Evolutionary conservation across 2,113 vertebrate species (phyloP), one percentile per base, ranked within the genome.

Genomic region (Microtus montanus): DNA sequence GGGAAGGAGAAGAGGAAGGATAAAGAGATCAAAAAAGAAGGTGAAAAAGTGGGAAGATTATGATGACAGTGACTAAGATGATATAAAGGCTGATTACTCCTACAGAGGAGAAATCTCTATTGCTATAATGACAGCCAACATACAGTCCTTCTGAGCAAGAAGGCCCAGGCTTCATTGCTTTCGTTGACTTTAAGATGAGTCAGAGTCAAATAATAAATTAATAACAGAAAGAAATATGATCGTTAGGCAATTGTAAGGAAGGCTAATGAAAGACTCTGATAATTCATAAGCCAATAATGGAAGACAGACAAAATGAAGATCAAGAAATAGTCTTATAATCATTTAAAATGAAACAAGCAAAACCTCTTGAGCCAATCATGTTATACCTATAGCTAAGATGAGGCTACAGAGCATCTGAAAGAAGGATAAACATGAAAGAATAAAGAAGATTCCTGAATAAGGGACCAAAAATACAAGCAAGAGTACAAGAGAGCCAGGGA

Each of bases 401-500:
- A 38, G 2, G 2, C 2, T 33, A 3, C 17, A 2, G 2, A 47
- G 49, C 24, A 12, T 9, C 14, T 71, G 30, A 84, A 93, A 86
- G 5, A 80, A 38, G 9, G 44, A 19, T 22, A 17, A 63, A 9
- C 2, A 4, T 6, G 4, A 7, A 30, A 73, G 11, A 12, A 10
- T 9, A 6, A 86, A 52, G n/a, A 93, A 54, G 26, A 13, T 66
- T 1, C 8, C 38, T 75, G 83, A 52, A 77, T 20, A 47, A 47
- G 2, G 0, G 11, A 35, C 6, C 0, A 4, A 61, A 89, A 49
- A 12, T 20, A 3, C 24, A 88, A 10, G 61, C 2, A 3, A 12
- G 13, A 13, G n/a, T 3, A 82, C 6, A 9, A 17, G 3, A n/a
- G 0, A n/a, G 35, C 2, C 1, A 30, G 12, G 35, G 9, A 63